These are phyloP conservation scores for Eupithecia subfuscata DNA, from an alignment of 2,888 invertebrate genomes.

Conservation along the genomic window DNA sequence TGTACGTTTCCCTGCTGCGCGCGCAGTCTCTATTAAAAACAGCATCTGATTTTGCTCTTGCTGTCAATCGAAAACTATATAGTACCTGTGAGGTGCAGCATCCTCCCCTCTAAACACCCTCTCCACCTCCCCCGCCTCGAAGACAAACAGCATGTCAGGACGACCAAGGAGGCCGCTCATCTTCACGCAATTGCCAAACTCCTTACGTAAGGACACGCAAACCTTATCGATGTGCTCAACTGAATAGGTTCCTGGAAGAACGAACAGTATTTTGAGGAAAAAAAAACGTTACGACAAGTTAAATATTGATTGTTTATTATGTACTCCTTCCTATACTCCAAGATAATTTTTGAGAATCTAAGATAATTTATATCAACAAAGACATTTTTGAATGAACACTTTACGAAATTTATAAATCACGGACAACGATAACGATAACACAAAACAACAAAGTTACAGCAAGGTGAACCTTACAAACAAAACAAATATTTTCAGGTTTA, in stretches of 20 bases:
- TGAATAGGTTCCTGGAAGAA: constrained; percentile 83
- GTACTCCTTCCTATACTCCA: background rate
- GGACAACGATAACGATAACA: background rate
- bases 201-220: constrained; percentile 81
- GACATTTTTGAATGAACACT: background rate
- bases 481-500: background rate
- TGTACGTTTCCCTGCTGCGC: no score
- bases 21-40: background rate
- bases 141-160: constrained; percentile 89
- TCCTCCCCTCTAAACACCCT: constrained; percentile 88
- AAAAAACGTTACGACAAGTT: no score
- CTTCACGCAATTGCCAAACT: constrained; percentile 88
- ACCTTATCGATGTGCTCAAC: constrained; percentile 88
- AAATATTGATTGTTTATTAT: background rate
- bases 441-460: background rate
- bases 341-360: background rate
- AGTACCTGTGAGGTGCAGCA: constrained; percentile 83
- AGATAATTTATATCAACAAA: background rate
- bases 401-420: background rate
- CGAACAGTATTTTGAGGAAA: background rate
- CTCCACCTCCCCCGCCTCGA: constrained; percentile 88
- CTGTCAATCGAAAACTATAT: no score
- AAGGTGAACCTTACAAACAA: background rate
- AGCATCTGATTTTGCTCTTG: no score
- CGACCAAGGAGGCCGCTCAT: constrained; percentile 87